phyloP scores from a whole-genome alignment of 2,113 vertebrate species.

The Anser brachyrhynchus region DNA sequence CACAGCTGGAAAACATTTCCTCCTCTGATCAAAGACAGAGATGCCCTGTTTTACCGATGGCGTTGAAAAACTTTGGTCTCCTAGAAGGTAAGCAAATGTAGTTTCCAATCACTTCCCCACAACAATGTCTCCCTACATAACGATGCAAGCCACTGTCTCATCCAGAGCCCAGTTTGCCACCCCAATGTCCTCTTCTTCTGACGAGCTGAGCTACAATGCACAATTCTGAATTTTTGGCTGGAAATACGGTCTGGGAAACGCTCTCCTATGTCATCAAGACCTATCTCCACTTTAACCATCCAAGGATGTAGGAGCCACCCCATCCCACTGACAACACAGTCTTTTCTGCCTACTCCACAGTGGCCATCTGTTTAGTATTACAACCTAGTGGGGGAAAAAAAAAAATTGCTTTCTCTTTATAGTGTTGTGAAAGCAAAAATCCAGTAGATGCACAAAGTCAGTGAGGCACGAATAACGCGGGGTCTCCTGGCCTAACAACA shows the following conservation, averaged over 20 bases:
- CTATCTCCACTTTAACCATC: not conserved
- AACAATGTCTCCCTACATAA: not conserved
- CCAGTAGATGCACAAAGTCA: not conserved
- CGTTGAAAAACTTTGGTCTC: not conserved
- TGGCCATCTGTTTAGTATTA: not conserved
- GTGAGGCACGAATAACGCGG: not conserved
- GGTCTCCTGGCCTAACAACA: not conserved
- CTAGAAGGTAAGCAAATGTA: not conserved
- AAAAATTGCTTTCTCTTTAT: not conserved
- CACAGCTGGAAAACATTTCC: not conserved
- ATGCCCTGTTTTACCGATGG: not conserved
- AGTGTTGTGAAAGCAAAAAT: not conserved
- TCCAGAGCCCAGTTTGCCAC: not conserved
- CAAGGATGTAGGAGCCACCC: not conserved
- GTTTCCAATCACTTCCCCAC: not conserved
- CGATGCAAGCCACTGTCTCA: not conserved
- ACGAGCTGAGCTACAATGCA: not conserved
- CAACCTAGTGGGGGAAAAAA: rapidly evolving
- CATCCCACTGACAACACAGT: not conserved
- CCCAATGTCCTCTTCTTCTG: not conserved
- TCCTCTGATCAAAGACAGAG: not conserved
- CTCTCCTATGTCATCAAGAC: not conserved
- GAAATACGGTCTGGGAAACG: not conserved
- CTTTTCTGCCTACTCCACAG: not conserved
- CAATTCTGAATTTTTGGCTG: not conserved